A percentile compares a stretch with the other conserved stretches of the same genome.
These are phyloP conservation scores for Holotrichia oblita DNA, from an alignment of 1,140 invertebrate species.

Conservation along the genomic window DNA sequence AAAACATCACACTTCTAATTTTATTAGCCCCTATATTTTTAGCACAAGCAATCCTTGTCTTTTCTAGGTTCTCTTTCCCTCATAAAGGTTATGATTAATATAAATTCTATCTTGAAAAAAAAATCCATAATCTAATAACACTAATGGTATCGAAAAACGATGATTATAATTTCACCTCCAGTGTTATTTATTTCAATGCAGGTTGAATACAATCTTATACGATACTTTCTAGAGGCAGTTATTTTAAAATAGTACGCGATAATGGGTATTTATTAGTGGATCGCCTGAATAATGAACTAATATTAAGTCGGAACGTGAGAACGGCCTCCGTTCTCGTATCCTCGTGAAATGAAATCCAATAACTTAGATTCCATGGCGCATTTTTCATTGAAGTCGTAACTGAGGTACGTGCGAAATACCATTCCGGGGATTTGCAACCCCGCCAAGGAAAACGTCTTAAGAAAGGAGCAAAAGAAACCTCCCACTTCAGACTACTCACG, in stretches of 20 bases:
- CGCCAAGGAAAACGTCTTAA: not conserved
- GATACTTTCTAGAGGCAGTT: conserved; percentile 23
- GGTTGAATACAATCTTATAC: not conserved
- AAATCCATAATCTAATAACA: too few relatives aligned
- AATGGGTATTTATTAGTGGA: conserved; percentile 37
- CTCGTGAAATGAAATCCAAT: conserved; percentile 54
- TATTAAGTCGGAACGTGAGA: conserved; percentile 53
- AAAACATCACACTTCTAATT: too few relatives aligned
- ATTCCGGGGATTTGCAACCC: conserved; percentile 38
- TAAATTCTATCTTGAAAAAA: too few relatives aligned
- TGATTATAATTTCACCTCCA: not conserved
- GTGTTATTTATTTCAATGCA: conserved; percentile 20
- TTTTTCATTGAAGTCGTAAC: conserved; percentile 48
- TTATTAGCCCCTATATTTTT: too few relatives aligned
- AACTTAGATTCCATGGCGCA: conserved; percentile 51
- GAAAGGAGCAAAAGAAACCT: conserved; percentile 1
- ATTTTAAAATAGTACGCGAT: conserved; percentile 25
- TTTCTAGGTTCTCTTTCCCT: too few relatives aligned
- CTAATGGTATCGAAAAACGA: conserved; percentile 4
- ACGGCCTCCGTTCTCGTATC: conserved; percentile 48
- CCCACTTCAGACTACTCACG: not conserved
- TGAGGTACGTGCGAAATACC: conserved; percentile 52
- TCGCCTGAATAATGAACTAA: conserved; percentile 42
- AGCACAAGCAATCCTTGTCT: too few relatives aligned
- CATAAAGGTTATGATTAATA: too few relatives aligned